Base-by-base conservation (phyloP, 2,888 invertebrate species). In the Drosophila multiciliata region DNA sequence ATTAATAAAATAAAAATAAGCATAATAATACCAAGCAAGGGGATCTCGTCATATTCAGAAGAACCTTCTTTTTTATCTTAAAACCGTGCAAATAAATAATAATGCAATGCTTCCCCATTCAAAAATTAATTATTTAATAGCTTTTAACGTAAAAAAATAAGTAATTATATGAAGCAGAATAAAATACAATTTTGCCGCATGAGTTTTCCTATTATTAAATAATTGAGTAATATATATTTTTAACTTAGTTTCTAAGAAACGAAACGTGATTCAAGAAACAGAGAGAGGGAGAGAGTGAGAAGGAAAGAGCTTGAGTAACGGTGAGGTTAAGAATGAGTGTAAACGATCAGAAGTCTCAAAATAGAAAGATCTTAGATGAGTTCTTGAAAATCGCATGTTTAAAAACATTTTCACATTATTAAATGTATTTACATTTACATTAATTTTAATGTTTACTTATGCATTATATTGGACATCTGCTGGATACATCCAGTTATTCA, bases 1-100 rank as follows among this genome's bases (percentile, higher is more conserved):
- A 2, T 68, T 35, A 71, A 40, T 42, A 49, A 60, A 26, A 15
- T 23, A 50, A 8, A 35, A 50, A 59, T 35, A 8, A 36, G n/a
- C 17, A 42, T n/a, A 23, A 29, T 11, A 32, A 42, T 32, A 15
- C 29, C 12, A 20, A 40, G 15, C 20, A 29, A 17, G 11, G 26
- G 17, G 8, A 45, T 45, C 23, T 15, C 23, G 15, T 23, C 4
- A 15, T 15, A 15, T 15, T 23, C 15, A 23, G 15, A 45, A 45
- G 8, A 42, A 20, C 12, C 12, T 7, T 12, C 29, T 29, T 20
- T 12, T 20, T 45, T n/a, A 42, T 20, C 45, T 20, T 45, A 3
- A 20, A 45, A 45, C 7, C 45, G 20, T 45, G 45, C 8, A 23
- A 45, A 23, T 15, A 15, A 45, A 45, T 23, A 40, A 40, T n/a